Conservation (phyloP, 2,797 vertebrate species). For the Phrynocephalus forsythii region DNA sequence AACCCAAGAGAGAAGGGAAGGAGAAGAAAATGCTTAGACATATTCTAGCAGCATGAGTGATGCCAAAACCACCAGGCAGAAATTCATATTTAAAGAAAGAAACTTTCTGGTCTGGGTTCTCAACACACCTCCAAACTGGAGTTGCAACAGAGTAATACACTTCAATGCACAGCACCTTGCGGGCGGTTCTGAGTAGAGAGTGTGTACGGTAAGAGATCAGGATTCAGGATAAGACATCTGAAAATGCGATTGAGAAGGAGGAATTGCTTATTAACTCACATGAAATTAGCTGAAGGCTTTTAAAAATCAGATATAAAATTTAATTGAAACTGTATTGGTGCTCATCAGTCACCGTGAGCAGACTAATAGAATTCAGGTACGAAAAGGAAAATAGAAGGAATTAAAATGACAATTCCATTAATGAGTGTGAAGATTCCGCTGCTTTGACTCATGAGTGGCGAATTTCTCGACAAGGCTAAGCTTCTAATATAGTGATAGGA, state of each 20-base stretch:
- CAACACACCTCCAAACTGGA: constrained; percentile 12
- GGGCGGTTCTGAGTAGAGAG: constrained; percentile 41
- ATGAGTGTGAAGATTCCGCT: constrained; percentile 35
- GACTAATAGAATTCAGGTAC: constrained; percentile 63
- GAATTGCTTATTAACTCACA: constrained; percentile 67
- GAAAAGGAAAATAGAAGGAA: constrained; percentile 17
- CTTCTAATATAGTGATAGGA: background rate
- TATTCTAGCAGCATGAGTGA: background rate
- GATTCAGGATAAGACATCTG: constrained; percentile 66
- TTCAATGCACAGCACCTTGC: constrained; percentile 30
- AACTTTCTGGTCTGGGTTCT: constrained; percentile 31
- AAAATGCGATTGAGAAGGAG: constrained; percentile 60
- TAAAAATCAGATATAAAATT: constrained; percentile 78
- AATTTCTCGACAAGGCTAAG: background rate
- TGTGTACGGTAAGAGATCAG: constrained; percentile 45
- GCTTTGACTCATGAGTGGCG: background rate
- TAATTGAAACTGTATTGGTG: constrained; percentile 77
- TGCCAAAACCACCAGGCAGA: constrained; percentile 17
- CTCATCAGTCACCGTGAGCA: constrained; percentile 66
- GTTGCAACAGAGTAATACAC: constrained; percentile 46
- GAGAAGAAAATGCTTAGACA: background rate
- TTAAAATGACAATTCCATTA: constrained; percentile 65
- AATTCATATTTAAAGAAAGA: background rate
- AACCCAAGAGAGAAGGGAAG: too few species aligned
- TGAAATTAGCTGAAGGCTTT: constrained; percentile 77